These are phyloP conservation scores for Python bivittatus DNA, from an alignment of 2,113 vertebrate genomes.

Conservation along the genomic window DNA sequence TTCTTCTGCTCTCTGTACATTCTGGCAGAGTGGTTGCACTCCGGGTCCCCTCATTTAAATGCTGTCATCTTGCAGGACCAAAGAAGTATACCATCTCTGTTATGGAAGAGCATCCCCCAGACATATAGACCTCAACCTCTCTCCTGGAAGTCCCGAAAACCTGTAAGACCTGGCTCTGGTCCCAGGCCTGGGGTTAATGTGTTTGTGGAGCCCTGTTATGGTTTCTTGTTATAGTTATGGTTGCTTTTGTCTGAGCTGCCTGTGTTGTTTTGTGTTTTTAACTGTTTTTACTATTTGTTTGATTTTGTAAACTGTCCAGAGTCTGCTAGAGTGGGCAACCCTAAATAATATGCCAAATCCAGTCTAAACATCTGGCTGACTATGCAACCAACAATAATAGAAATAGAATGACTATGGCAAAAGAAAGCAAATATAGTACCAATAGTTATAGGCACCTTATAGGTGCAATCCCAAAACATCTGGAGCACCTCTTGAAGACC, in stretches of 20 bases:
- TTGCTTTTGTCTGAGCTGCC: neutral
- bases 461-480: no score
- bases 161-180: neutral
- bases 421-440: no score
- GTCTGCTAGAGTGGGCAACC: neutral
- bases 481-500: no score
- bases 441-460: no score
- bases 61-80: neutral
- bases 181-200: neutral
- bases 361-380: no score
- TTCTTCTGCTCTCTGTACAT: neutral
- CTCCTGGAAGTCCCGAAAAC: neutral
- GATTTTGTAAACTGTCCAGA: neutral
- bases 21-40: no score
- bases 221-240: neutral
- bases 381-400: no score
- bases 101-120: neutral
- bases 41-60: neutral
- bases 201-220: neutral
- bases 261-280: neutral
- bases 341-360: neutral
- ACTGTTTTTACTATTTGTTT: neutral
- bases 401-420: no score
- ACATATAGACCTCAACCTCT: neutral
- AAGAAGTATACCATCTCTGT: neutral